Conservation (phyloP, 2,888 invertebrate species). For the Chymomyza amoena region DNA sequence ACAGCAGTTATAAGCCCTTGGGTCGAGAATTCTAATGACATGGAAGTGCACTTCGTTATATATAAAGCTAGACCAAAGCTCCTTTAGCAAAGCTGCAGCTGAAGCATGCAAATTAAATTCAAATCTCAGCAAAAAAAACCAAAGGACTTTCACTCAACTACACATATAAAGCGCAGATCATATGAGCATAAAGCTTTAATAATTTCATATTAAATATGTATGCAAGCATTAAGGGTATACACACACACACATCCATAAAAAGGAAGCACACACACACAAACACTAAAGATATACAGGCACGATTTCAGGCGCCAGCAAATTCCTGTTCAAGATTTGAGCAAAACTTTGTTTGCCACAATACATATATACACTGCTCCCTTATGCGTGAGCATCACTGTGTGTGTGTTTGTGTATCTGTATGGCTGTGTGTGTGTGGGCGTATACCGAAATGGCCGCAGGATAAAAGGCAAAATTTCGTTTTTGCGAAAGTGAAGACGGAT, state of each 20-base stretch:
- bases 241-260: background rate
- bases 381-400: background rate
- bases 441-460: conserved; percentile 1
- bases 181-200: background rate
- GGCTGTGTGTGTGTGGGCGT: conserved; percentile 18
- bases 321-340: conserved; percentile 30
- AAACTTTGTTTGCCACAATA: conserved; percentile 27
- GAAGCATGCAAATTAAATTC: background rate
- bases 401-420: conserved; percentile 13
- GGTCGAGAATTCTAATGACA: background rate
- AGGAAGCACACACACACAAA: background rate
- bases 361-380: background rate
- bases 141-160: no score
- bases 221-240: background rate
- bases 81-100: background rate
- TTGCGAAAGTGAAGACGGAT: conserved; percentile 1
- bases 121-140: background rate
- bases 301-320: conserved; percentile 19
- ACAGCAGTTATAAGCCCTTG: background rate
- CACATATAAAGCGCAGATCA: background rate
- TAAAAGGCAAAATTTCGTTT: conserved; percentile 7
- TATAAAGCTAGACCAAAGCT: background rate
- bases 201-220: conserved; percentile 2
- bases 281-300: background rate
- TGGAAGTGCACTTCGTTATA: background rate